Conservation (phyloP, 2,113 vertebrate species). For the Oncorhynchus masou region DNA sequence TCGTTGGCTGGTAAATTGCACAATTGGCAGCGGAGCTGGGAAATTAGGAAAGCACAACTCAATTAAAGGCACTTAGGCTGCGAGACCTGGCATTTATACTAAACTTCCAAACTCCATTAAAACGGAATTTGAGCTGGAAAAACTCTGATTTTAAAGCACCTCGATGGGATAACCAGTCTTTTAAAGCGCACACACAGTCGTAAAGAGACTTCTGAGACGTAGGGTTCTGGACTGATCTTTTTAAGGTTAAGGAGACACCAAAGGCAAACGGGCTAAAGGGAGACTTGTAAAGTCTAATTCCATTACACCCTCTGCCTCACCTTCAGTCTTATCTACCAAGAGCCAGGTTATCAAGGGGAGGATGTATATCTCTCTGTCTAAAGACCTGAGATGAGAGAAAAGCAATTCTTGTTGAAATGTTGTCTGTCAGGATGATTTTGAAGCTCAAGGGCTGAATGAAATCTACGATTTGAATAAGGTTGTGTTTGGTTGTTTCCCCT, state of each 20-base stretch:
- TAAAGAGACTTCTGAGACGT: constrained; percentile 56
- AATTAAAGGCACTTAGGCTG: constrained; percentile 75
- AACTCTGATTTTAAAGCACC: constrained; percentile 62
- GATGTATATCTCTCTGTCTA: constrained; percentile 48
- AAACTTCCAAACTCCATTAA: constrained; percentile 79
- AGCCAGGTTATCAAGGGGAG: constrained; percentile 63
- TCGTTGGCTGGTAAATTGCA: constrained; percentile 71
- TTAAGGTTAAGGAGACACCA: constrained; percentile 72
- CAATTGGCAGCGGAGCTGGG: constrained; percentile 63
- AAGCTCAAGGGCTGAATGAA: constrained; percentile 12
- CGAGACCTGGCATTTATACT: constrained; percentile 75
- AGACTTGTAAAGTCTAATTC: constrained; percentile 72
- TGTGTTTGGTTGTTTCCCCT: constrained; percentile 44
- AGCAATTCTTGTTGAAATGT: constrained; percentile 61
- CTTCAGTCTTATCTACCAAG: constrained; percentile 66
- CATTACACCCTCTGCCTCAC: constrained; percentile 47
- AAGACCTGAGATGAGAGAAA: constrained; percentile 58
- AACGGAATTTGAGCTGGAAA: constrained; percentile 72
- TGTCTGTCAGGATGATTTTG: constrained; percentile 48
- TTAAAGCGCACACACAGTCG: constrained; percentile 61
- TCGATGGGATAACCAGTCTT: constrained; percentile 56
- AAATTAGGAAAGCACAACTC: constrained; percentile 74
- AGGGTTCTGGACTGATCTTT: constrained; percentile 53
- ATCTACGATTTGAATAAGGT: constrained; percentile 27
- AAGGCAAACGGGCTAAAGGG: constrained; percentile 70